Percentiles rank a stretch among this genome's conserved stretches.
phyloP scores from a whole-genome alignment of 1,140 invertebrate genomes.

The Pissodes strobi region DNA sequence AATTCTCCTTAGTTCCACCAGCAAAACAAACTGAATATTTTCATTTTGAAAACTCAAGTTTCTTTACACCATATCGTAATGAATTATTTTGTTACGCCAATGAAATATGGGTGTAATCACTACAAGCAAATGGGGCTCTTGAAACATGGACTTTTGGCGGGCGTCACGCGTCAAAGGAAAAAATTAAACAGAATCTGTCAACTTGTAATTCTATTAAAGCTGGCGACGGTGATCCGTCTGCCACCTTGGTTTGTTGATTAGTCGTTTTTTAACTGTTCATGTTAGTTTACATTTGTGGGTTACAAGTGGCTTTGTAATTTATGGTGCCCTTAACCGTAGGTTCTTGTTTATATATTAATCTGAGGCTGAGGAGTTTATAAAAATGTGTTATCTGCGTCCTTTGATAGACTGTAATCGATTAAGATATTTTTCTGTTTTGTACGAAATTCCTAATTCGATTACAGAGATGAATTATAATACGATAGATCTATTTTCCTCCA shows the following conservation, averaged over 20 bases:
- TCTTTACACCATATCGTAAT: too few relatives aligned
- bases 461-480: too few relatives aligned
- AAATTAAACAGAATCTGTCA: conserved; percentile 44
- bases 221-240: conserved; percentile 38
- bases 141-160: conserved; percentile 25
- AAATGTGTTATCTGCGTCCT: too few relatives aligned
- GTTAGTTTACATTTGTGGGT: conserved; percentile 9
- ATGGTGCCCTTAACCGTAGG: neutral
- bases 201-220: conserved; percentile 35
- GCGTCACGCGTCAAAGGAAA: conserved; percentile 43
- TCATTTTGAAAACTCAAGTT: too few relatives aligned
- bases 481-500: too few relatives aligned
- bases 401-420: too few relatives aligned
- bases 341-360: neutral
- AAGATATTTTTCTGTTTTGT: too few relatives aligned
- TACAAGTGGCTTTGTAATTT: conserved; percentile 9
- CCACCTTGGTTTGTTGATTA: conserved; percentile 34
- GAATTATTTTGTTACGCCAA: neutral
- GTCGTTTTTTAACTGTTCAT: conserved; percentile 22
- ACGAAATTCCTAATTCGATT: too few relatives aligned
- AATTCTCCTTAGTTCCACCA: too few relatives aligned
- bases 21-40: too few relatives aligned
- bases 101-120: neutral
- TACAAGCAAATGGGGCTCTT: conserved; percentile 4
- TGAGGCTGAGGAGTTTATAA: neutral